Base-by-base conservation (phyloP, 64 coral and sea anemone species). In the Anthopleura sola region DNA sequence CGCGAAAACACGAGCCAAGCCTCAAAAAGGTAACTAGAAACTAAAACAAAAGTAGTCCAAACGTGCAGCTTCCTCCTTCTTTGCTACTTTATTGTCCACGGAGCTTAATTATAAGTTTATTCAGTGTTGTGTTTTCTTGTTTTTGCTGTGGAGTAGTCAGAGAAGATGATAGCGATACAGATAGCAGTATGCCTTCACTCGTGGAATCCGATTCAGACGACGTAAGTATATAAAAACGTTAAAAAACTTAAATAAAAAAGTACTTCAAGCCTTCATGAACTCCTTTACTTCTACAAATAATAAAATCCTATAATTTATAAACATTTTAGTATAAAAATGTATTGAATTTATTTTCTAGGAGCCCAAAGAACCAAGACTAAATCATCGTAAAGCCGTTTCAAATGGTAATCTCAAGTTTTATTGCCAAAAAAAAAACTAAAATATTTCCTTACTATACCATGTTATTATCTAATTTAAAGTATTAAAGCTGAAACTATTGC, bases 181-280 rank as follows among this genome's bases (percentile, higher is more conserved):
- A 40, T 11, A 79, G 44, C 76, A 48, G 44, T 37, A 79, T 79
- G 76, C 76, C 76, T 20, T 33, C 76, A 8, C 31, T 79, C 15
- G 76, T 79, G 76, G 44, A 79, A 11, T 76, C 74, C 18, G 76
- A 79, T 37, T 79, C 76, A 23, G 76, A 79, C 12, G 76, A 79
- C 39, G 76, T 79, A 20, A 79, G 76, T 48, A 10, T 5, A 11
- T 6, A 62, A 24, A 21, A 20, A n/a, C 58, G 2, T 12, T 16
- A 15, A 71, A 71, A 33, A 15, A 71, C 5, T 32, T 15, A 71
- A 16, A 32, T 31, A 71, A 71, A 32, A 71, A 34, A 1, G 12
- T 12, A 3, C 10, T 36, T 32, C 34, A 12, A 31, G 11, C 6
- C 13, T 17, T 71, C 3, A 32, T 32, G 28, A 71, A 71, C 3